Base-by-base conservation (phyloP, 2,888 invertebrate genomes). In the Hemithea aestivaria region DNA sequence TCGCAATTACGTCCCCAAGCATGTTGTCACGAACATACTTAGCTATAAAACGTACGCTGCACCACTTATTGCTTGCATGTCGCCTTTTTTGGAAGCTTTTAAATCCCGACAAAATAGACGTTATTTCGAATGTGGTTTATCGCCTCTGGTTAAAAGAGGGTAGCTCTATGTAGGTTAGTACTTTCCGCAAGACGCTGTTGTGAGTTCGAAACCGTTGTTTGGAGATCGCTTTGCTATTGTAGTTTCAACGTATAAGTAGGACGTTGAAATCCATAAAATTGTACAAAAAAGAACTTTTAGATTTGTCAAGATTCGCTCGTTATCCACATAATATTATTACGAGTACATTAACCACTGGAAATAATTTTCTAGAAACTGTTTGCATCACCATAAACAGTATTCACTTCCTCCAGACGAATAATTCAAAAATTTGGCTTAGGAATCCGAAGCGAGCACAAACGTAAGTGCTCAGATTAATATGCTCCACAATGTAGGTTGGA, bases 361-460 rank as follows among this genome's bases (percentile, higher is more conserved):
- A n/a, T n/a, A 62, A 61, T 66, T 73, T 68, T 64, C 59, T 62
- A 64, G 70, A 67, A 72, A 73, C 72, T 64, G 63, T 62, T 73
- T 68, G 62, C 56, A 63, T 60, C 60, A 70, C 65, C 74, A 76
- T 82, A 83, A 81, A 82, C 73, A 71, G 68, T 70, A 70, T 76
- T 75, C 72, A 66, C 67, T 74, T 76, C 73, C 62, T 75, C 70
- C 56, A 24, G 9, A 64, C 61, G 56, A 48, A 75, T 83, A 76
- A 80, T 68, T 83, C 73, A 82, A 82, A 82, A 81, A 81, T 78
- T 81, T 81, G 82, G 82, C 81, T 70, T 59, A 63, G 56, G 49
- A 70, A 65, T 68, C 65, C 61, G 66, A 62, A 66, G 59, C 62
- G 51, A 56, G 64, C 61, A 67, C 66, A 72, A 73, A 72, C 74